phyloP scores from a whole-genome alignment of 2,888 invertebrate species.

The Tetragnatha montana region DNA sequence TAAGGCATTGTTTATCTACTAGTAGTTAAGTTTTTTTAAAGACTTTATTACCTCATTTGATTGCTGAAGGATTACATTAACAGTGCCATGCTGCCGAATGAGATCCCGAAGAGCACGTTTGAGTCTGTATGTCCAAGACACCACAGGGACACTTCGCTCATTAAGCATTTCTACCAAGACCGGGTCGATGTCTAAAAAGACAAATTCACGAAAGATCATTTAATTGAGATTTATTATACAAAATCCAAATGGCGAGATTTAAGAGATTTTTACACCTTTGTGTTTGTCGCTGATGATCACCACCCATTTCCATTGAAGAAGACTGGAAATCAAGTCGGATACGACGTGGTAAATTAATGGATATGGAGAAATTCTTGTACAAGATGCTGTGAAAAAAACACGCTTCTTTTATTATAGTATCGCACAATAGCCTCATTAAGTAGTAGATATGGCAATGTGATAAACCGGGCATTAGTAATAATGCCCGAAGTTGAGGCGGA shows the following conservation, averaged over 20 bases:
- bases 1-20: too few relatives aligned
- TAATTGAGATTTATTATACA: too few relatives aligned
- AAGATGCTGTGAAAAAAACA: background rate
- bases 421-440: too few relatives aligned
- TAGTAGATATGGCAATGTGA: too few relatives aligned
- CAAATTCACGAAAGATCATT: background rate
- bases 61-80: constrained; percentile 19
- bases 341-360: constrained; percentile 16
- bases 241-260: too few relatives aligned
- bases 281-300: constrained; percentile 23
- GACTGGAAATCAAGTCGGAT: constrained; percentile 13
- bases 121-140: constrained; percentile 8
- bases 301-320: constrained; percentile 41
- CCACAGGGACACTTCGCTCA: constrained; percentile 20
- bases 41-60: constrained; percentile 44
- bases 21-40: too few relatives aligned
- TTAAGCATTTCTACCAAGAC: constrained; percentile 5
- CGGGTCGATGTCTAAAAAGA: constrained; percentile 24
- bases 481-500: too few relatives aligned
- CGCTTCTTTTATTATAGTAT: too few relatives aligned
- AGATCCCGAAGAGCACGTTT: constrained; percentile 7
- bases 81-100: constrained; percentile 13
- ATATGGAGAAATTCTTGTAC: background rate
- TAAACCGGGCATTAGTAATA: too few relatives aligned
- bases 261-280: background rate